Conservation (phyloP, 1,140 invertebrate genomes). For the Drosophila setifemur region DNA sequence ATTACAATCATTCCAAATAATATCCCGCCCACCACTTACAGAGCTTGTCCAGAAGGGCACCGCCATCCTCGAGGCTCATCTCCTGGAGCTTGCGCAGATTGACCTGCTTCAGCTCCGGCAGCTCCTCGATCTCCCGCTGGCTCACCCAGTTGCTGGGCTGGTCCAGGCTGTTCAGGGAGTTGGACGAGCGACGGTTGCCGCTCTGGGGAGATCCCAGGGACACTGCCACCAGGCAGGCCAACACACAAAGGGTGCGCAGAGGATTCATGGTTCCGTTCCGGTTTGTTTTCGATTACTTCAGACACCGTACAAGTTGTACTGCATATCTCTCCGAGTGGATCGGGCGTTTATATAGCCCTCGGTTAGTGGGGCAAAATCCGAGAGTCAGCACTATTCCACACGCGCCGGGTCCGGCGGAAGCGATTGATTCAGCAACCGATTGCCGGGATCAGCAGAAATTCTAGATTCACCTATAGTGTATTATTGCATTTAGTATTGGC, state of each 20-base stretch:
- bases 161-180: background rate
- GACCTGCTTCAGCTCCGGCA: conserved; percentile 65
- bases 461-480: background rate
- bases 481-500: conserved; percentile 7
- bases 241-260: background rate
- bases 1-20: no score
- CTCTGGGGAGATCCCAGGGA: conserved; percentile 5
- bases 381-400: conserved; percentile 12
- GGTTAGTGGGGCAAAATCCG: no score
- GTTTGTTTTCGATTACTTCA: conserved; percentile 17
- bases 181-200: no score
- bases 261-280: conserved; percentile 8
- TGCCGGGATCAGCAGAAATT: conserved; percentile 12
- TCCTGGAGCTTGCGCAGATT: conserved; percentile 62
- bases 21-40: no score
- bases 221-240: conserved; percentile 30
- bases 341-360: no score
- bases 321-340: no score
- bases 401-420: conserved; percentile 41
- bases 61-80: conserved; percentile 67
- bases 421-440: conserved; percentile 12
- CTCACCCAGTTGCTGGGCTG: conserved; percentile 3
- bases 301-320: conserved; percentile 55
- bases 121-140: conserved; percentile 57
- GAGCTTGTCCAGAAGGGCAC: conserved; percentile 56